These are phyloP conservation scores for Chrysolina haemoptera DNA, from an alignment of 2,888 invertebrate genomes.

Conservation along the genomic window DNA sequence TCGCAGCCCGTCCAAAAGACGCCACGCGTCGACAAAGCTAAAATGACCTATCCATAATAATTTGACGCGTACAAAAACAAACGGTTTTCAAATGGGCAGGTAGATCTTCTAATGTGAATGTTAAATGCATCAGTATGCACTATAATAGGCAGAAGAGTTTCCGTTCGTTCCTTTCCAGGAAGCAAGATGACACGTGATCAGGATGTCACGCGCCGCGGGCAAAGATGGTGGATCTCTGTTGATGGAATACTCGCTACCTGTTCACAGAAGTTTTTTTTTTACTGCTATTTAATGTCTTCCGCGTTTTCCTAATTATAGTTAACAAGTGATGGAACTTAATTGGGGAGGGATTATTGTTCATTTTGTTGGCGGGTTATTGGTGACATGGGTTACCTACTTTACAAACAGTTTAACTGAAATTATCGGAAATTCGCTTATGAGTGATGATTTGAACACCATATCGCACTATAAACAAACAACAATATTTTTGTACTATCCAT, in stretches of 20 bases:
- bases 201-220: constrained; percentile 57
- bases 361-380: constrained; percentile 1
- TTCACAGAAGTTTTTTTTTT: constrained; percentile 20
- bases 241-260: constrained; percentile 25
- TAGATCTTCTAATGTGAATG: constrained; percentile 42
- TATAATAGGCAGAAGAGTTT: constrained; percentile 58
- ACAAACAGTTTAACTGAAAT: background rate
- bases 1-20: constrained; percentile 12
- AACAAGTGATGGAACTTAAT: background rate
- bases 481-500: too few relatives aligned
- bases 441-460: too few relatives aligned
- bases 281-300: constrained; percentile 30
- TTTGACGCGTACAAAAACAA: constrained; percentile 40
- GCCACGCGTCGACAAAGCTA: constrained; percentile 7
- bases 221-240: constrained; percentile 34
- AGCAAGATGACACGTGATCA: constrained; percentile 67
- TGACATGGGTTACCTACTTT: background rate
- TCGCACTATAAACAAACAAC: too few relatives aligned
- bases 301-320: constrained; percentile 17
- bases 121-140: constrained; percentile 61
- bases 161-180: constrained; percentile 66
- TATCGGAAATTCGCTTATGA: too few relatives aligned
- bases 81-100: constrained; percentile 49
- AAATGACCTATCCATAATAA: constrained; percentile 29
- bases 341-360: background rate